Base-by-base conservation (phyloP, 2,113 vertebrate species). In the Chaetura pelagica region DNA sequence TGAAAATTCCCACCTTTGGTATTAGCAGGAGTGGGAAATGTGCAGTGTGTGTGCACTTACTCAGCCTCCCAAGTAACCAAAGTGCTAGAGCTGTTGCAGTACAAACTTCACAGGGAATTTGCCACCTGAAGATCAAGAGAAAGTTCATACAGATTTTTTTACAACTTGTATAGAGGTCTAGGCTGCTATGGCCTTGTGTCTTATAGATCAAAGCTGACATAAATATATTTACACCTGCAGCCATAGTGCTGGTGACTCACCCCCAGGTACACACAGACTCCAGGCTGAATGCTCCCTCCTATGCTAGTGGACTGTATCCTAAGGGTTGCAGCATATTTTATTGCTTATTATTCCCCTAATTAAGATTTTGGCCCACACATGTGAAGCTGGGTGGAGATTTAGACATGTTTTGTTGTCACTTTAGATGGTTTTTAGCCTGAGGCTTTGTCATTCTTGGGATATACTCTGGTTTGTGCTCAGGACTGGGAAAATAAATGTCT, bases 51-150 rank as follows among this genome's bases (percentile, higher is more conserved):
- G 6, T 29, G n/a, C 34, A 29, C 24, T 48, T 52, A 9, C 42
- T 24, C 46, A 76, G 19, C 22, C 13, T 62, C 67, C 29, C 29
- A 34, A 15, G 26, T 57, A 77, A 44, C 20, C 9, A 21, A 15
- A 73, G 34, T 12, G 51, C 24, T 46, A 34, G 12, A 57, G 32
- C 57, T 1, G 0, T 12, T 54, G 69, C 0, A 1, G 26, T 77
- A 38, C 19, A 66, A 44, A 59, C n/a, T 49, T 77, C 52, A 40
- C 0, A 0, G 17, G 24, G 23, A 52, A 4, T 5, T 75, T 38
- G 13, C 48, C 8, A 12, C 15, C 42, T 67, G 21, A 62, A 34
- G 44, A 58, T 5, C 48, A 21, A 15, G 27, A 38, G 6, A 48
- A n/a, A 69, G 30, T 17, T 30, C 13, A 24, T 42, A 73, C 23